Evolutionary conservation across 2,797 vertebrate genomes (phyloP).

Genomic region (Agapornis canus): DNA sequence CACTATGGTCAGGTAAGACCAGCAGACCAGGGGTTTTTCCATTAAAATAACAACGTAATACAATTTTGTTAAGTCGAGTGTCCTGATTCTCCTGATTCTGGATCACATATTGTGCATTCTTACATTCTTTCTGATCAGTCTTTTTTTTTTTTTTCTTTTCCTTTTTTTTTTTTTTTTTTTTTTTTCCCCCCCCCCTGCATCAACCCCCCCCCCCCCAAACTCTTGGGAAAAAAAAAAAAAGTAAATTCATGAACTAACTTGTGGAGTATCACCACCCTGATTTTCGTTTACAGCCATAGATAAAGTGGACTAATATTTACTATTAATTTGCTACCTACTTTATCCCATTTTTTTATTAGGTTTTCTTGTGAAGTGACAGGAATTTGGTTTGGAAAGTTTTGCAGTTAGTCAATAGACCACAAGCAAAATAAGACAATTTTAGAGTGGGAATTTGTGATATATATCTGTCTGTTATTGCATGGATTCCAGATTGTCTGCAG

Average conservation of each 20-base stretch:
- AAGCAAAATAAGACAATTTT: neutral
- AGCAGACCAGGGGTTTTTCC: neutral
- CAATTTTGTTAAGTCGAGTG: neutral
- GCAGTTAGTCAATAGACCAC: neutral
- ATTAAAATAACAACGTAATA: neutral
- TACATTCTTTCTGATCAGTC: neutral
- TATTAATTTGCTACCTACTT: neutral
- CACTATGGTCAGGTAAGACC: neutral
- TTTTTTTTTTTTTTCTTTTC: too few species aligned
- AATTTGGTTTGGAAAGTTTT: neutral
- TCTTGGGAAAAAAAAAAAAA: neutral
- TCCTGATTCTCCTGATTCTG: neutral
- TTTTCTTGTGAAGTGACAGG: neutral
- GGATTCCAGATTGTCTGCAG: neutral
- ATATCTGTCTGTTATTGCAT: neutral
- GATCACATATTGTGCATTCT: neutral
- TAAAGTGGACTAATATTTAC: neutral
- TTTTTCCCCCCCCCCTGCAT: fast-evolving
- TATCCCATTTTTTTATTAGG: neutral
- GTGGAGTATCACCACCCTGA: neutral
- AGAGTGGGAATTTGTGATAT: neutral
- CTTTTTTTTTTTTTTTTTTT: neutral
- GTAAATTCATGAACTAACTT: neutral
- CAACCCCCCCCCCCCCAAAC: fast-evolving
- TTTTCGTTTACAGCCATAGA: neutral